These are phyloP conservation scores for Columba janthina DNA, from an alignment of 2,113 vertebrate genomes.

Conservation along the genomic window DNA sequence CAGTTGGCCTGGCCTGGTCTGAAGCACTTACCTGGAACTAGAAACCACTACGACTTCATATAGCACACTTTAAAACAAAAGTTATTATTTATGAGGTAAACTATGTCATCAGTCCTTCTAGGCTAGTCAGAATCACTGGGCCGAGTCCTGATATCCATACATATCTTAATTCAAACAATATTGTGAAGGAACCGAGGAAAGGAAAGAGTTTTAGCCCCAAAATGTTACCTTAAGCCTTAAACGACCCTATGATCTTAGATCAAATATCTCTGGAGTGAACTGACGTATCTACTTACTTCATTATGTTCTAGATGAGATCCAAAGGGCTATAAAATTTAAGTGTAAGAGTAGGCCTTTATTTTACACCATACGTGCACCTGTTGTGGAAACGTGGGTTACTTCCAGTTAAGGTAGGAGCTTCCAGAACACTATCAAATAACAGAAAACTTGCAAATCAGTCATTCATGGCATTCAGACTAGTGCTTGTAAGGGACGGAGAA, in stretches of 20 bases:
- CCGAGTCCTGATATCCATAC: neutral
- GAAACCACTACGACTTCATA: neutral
- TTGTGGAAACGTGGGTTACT: neutral
- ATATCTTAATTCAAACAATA: neutral
- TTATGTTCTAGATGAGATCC: neutral
- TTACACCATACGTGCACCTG: neutral
- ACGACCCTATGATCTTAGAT: neutral
- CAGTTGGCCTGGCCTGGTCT: neutral
- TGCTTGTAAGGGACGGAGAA: neutral
- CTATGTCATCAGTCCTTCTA: neutral
- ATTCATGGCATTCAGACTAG: fast-evolving
- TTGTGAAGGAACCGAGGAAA: neutral
- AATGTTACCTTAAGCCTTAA: neutral
- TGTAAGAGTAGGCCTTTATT: neutral
- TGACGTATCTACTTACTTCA: neutral
- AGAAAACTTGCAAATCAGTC: neutral
- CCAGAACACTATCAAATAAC: neutral
- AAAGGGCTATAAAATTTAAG: neutral
- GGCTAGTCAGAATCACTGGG: neutral
- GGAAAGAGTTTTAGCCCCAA: neutral
- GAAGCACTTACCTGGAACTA: neutral
- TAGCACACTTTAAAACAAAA: neutral
- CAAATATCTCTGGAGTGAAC: neutral
- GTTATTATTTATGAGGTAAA: neutral
- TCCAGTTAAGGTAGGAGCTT: neutral